phyloP scores from a whole-genome alignment of 1,140 invertebrate genomes.

The Proales similis region DNA sequence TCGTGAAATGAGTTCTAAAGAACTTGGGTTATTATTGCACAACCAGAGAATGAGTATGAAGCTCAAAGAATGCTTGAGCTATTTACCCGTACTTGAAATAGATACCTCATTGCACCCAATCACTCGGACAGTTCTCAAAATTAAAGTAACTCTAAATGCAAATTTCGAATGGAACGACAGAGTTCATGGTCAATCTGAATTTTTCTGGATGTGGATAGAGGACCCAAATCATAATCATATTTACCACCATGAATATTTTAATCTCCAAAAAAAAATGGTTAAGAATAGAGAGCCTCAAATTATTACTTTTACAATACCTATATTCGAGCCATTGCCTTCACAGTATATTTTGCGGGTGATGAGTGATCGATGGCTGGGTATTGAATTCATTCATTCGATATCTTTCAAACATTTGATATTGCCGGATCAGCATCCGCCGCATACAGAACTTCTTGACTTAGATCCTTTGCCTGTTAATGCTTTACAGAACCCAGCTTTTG shows the following conservation, averaged over 20 bases:
- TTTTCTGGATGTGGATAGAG: slow-evolving; percentile 97
- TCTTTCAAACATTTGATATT: slow-evolving; percentile 82
- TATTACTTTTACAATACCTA: slow-evolving; percentile 88
- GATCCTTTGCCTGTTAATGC: slow-evolving; percentile 78
- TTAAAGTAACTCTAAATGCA: slow-evolving; percentile 71
- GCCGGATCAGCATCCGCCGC: slow-evolving; percentile 81
- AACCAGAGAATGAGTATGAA: slow-evolving; percentile 67
- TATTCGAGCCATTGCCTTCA: slow-evolving; percentile 76
- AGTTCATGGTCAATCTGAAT: slow-evolving; percentile 74
- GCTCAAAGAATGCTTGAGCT: slow-evolving; percentile 74
- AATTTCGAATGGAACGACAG: slow-evolving; percentile 63
- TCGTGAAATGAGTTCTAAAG: slow-evolving; percentile 74
- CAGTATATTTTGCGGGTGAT: slow-evolving; percentile 82
- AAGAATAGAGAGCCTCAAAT: slow-evolving; percentile 66
- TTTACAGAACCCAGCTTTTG: slow-evolving; percentile 66
- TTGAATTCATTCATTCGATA: slow-evolving; percentile 65
- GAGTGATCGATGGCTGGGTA: slow-evolving; percentile 84
- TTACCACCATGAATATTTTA: slow-evolving; percentile 89
- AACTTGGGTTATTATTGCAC: slow-evolving; percentile 71
- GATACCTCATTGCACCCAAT: slow-evolving; percentile 84
- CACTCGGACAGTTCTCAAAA: slow-evolving; percentile 76
- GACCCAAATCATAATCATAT: slow-evolving; percentile 86
- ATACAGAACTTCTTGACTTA: slow-evolving; percentile 85
- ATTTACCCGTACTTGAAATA: slow-evolving; percentile 74
- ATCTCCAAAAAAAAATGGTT: slow-evolving; percentile 74